phyloP scores from a whole-genome alignment of 2,888 invertebrate species.

The Resseliella maxima region DNA sequence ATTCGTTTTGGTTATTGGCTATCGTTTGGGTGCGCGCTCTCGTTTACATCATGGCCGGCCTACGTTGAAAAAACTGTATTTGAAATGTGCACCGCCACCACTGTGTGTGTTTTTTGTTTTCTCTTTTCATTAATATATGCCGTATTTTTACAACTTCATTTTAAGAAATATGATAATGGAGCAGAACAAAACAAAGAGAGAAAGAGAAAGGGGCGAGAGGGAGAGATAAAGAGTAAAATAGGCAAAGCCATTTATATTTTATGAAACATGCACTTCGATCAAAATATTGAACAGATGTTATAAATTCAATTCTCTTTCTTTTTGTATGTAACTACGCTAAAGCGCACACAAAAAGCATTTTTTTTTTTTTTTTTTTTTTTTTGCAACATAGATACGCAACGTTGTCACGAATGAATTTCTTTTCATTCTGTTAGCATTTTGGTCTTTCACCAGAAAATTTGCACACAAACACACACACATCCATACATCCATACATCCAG shows the following conservation, averaged over 20 bases:
- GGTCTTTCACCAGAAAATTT: neutral
- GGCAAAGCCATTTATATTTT: conserved; percentile 30
- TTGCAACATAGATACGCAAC: neutral
- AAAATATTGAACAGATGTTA: conserved; percentile 40
- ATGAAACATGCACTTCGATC: conserved; percentile 50
- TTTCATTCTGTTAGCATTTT: neutral
- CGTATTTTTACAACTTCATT: conserved; percentile 11
- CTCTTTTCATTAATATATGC: neutral
- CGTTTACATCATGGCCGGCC: neutral
- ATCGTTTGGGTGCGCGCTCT: neutral
- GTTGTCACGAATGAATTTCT: neutral
- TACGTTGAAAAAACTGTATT: neutral
- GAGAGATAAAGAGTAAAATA: too few relatives aligned
- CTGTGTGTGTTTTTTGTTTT: neutral
- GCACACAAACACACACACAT: too few relatives aligned
- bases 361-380: too few relatives aligned
- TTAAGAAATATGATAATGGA: conserved; percentile 40
- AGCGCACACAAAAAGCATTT: neutral
- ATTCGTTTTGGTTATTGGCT: neutral
- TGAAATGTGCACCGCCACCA: neutral
- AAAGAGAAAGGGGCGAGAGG: too few relatives aligned
- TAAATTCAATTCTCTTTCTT: conserved; percentile 15
- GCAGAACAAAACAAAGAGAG: neutral
- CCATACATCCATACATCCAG: too few relatives aligned
- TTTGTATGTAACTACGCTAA: neutral